Conservation (phyloP, 2,797 vertebrate species). For the Nyctalus aviator region DNA sequence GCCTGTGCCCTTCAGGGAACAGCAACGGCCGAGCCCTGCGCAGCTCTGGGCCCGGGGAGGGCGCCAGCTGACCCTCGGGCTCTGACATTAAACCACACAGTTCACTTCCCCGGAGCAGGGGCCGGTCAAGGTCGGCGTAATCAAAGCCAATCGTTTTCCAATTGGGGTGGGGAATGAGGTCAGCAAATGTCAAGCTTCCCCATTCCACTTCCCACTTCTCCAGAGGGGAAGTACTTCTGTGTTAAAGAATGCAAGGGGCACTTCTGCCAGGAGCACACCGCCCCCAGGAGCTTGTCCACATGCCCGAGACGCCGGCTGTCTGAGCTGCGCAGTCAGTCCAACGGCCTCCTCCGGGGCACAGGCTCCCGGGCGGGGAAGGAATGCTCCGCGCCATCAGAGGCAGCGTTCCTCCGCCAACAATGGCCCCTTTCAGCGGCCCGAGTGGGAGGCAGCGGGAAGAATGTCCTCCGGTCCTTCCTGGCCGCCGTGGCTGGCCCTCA, state of each 20-base stretch:
- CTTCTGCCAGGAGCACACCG: neutral
- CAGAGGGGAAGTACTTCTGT: neutral
- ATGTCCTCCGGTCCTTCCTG: neutral
- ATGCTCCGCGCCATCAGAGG: neutral
- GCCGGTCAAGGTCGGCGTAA: neutral
- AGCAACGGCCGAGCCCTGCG: neutral
- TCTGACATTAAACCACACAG: neutral
- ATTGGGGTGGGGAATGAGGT: rapidly evolving
- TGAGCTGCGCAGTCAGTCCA: neutral
- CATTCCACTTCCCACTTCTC: too few species aligned
- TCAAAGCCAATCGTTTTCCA: neutral
- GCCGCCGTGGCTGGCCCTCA: neutral
- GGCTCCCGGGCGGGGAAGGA: neutral
- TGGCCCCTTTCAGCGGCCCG: neutral
- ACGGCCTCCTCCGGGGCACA: neutral
- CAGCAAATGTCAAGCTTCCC: neutral
- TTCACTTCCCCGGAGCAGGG: neutral
- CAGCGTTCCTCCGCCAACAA: neutral
- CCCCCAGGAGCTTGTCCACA: neutral
- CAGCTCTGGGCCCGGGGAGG: neutral
- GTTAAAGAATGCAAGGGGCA: neutral
- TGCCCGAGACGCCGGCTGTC: neutral
- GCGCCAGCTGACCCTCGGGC: neutral
- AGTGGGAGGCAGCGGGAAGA: neutral
- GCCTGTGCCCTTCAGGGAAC: neutral